A percentile compares a stretch with the other conserved stretches of the same genome.
These are phyloP conservation scores for Crotalus viridis DNA, from an alignment of 2,113 vertebrate genomes.

Conservation along the genomic window DNA sequence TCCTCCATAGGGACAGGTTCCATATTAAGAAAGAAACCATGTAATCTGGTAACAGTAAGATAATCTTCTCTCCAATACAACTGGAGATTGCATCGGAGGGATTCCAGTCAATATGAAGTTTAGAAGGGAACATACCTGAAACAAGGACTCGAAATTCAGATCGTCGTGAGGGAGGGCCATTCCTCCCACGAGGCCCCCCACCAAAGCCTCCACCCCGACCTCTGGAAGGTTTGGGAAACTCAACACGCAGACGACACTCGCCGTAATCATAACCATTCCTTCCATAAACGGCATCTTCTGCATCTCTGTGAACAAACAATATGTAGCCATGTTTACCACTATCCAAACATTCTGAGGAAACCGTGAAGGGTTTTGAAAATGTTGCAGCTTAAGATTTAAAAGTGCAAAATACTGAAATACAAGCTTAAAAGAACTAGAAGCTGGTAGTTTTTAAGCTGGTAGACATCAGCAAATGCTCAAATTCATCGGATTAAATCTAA, in stretches of 20 bases:
- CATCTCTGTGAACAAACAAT: constrained; percentile 78
- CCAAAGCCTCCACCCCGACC: constrained; percentile 68
- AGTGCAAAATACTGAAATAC: neutral
- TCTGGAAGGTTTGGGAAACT: constrained; percentile 83
- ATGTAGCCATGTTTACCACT: constrained; percentile 40
- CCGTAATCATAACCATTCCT: constrained; percentile 86
- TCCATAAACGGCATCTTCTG: constrained; percentile 83
- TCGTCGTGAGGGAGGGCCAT: constrained; percentile 84
- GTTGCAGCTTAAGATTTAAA: constrained; percentile 5
- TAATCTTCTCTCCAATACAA: constrained; percentile 10
- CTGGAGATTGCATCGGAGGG: constrained; percentile 31
- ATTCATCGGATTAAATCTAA: neutral
- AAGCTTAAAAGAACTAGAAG: neutral
- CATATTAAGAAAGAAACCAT: constrained; percentile 27
- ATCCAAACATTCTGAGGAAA: neutral
- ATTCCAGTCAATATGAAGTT: constrained; percentile 20
- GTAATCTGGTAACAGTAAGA: neutral
- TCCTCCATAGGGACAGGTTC: constrained; percentile 25
- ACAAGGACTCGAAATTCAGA: constrained; percentile 92
- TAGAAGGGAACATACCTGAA: constrained; percentile 75
- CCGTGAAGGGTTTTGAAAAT: neutral
- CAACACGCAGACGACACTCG: constrained; percentile 87
- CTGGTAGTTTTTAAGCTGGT: neutral
- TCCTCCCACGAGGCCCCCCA: constrained; percentile 77
- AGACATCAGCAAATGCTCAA: neutral